Percentiles rank a stretch among this genome's conserved stretches.
phyloP scores from a whole-genome alignment of 2,113 vertebrate genomes.

The Cyanoderma ruficeps region DNA sequence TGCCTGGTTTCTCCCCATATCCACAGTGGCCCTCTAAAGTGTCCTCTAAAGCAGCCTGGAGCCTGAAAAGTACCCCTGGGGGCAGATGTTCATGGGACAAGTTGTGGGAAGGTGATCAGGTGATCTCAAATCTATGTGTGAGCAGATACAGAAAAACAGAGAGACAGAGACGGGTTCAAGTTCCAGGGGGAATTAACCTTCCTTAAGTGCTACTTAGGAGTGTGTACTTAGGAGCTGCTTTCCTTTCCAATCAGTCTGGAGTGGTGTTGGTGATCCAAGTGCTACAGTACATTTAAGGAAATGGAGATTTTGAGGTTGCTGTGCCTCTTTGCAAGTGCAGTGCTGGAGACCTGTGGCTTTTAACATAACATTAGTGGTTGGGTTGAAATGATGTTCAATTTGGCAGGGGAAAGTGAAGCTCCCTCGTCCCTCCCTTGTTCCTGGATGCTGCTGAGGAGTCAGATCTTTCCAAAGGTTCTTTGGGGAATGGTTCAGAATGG shows the following conservation, averaged over 20 bases:
- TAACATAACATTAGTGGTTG: neutral
- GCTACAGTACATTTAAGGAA: neutral
- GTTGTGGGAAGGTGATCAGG: neutral
- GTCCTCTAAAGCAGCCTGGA: neutral
- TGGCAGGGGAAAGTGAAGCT: neutral
- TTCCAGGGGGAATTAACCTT: neutral
- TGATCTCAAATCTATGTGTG: neutral
- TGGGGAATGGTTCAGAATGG: neutral
- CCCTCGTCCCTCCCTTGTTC: neutral
- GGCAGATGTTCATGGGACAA: neutral
- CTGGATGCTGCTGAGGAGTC: neutral
- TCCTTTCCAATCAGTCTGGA: rapidly evolving
- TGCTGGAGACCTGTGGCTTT: neutral
- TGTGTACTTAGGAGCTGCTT: neutral
- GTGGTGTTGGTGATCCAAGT: neutral
- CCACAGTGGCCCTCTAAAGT: neutral
- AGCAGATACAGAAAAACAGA: neutral
- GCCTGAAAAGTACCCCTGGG: neutral
- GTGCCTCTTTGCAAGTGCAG: neutral
- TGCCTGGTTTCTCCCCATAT: neutral
- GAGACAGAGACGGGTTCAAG: neutral
- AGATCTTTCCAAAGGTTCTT: neutral
- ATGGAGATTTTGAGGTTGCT: neutral
- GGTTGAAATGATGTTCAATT: neutral
- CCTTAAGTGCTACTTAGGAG: neutral